Percentiles rank a stretch among this genome's conserved stretches.
These are phyloP conservation scores for Parapristionchus giblindavisi DNA, from an alignment of 2,888 invertebrate genomes.

Conservation along the genomic window DNA sequence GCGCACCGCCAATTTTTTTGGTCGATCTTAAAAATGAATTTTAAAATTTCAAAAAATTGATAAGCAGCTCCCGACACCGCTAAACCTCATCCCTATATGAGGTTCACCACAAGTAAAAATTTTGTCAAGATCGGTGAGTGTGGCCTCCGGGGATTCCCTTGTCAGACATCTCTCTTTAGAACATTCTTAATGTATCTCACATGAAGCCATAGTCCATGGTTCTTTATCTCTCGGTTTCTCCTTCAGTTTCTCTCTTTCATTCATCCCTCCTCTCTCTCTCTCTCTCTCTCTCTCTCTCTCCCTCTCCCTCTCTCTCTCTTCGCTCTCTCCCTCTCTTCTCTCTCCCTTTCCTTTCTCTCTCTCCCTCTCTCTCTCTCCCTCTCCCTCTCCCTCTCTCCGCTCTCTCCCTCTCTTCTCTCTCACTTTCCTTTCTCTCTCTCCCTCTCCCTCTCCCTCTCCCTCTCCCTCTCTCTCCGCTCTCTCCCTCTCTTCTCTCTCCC, in stretches of 20 bases:
- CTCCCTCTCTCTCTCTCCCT: constrained; percentile 8
- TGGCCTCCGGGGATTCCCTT: too few species aligned
- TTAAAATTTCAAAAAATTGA: too few species aligned
- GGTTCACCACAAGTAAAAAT: too few species aligned
- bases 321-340: background rate
- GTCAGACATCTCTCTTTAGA: too few species aligned
- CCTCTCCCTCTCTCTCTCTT: constrained; percentile 10
- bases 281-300: background rate
- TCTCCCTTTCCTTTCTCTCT: background rate
- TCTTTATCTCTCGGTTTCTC: background rate
- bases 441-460: background rate
- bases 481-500: background rate
- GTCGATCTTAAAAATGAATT: too few species aligned
- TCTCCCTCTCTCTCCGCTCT: constrained; percentile 12
- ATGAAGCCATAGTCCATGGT: background rate
- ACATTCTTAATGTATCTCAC: too few species aligned
- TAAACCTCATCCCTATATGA: too few species aligned
- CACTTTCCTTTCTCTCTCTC: constrained; percentile 8
- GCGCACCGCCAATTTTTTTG: too few species aligned
- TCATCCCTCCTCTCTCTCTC: constrained; percentile 24
- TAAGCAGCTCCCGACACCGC: too few species aligned
- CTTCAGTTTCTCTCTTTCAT: constrained; percentile 12
- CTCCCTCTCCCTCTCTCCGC: background rate
- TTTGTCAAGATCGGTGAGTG: too few species aligned
- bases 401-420: background rate